Evolutionary conservation across 2,888 invertebrate species (phyloP), one percentile per base, ranked within the genome.

Genomic region (Biston betularia): DNA sequence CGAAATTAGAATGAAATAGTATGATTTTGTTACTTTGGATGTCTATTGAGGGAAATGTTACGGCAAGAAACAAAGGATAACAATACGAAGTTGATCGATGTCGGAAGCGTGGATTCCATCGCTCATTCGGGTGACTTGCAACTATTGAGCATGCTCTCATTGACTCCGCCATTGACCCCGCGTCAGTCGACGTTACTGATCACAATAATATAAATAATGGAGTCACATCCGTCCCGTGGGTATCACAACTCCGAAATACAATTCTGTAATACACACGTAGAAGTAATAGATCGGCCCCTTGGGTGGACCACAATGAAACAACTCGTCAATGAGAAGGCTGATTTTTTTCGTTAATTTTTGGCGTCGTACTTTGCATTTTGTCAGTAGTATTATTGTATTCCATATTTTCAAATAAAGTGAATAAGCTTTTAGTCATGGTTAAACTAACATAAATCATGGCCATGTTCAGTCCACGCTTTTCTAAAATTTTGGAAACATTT

Each of bases 141-240:
- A 81, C 80, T 85, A 83, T 83, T 82, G 84, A 83, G 87, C 85
- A 87, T 90, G 88, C 85, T 91, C 91, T 92, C 90, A 90, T 90
- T 91, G 92, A 93, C 92, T 91, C 86, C 91, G 80, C 87, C 80
- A 88, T 89, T 92, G 92, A 92, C 92, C 92, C 84, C 87, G 82
- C 84, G 82, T 83, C 85, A 84, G 77, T 80, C 82, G 79, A 78
- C 81, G 77, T 79, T 79, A 82, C 79, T 75, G 85, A 89, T 90
- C 89, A 86, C 87, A 88, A 89, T 87, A 90, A 88, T 87, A 88
- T 86, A 89, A 90, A 90, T 90, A 89, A 89, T 86, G 83, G 83
- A 84, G 79, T 84, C 80, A 86, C 87, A 86, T 86, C 86, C 86
- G 84, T 89, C 90, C 88, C 88, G 77, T 78, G 85, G 84, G 87